Evolutionary conservation across 2,888 invertebrate species (phyloP), one percentile per base, ranked within the genome.

Genomic region (Sesia apiformis): DNA sequence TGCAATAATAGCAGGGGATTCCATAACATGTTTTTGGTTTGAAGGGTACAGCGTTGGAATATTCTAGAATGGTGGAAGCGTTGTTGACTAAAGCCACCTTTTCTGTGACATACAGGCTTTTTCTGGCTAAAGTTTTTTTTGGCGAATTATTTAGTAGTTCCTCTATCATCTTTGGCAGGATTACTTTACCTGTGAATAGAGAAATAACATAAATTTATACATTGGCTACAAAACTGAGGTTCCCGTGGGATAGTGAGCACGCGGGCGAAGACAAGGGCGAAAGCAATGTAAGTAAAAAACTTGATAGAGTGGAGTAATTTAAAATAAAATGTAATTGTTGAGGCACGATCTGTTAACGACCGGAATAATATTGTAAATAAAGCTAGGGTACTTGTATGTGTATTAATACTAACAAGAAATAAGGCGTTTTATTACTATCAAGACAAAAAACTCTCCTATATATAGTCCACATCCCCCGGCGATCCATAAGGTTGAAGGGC

Each of bases 1-100:
- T 65, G 59, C 87, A 87, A 57, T 79, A 87, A 62, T 83, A 85
- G 53, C 87, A 87, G 0, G 86, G 87, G 59, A 78, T 80, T 0
- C 87, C 86, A 0, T 64, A 61, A 1, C 81, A 57, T 6, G 72
- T 81, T 54, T 77, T 78, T 54, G 81, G 79, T 56, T 76, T 76
- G 59, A 87, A 87, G 0, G 83, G 82, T 0, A 78, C 79, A 0
- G 74, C 71, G 55, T 81, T 86, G 0, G 83, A 84, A 53, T 69
- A 63, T 60, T 78, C 74, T 5, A 87, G 56, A 4, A 87, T 52
- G 0, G 69, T 69, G 0, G 71, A 63, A 0, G 76, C 74, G 57
- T 87, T 87, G 0, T 67, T 56, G 0, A 84, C 70, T 23, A 78
- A 77, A 0, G 78, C 84, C 40, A 65, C 60, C 56, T 87, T 87